Percentiles rank a stretch among this genome's conserved stretches.
phyloP scores from a whole-genome alignment of 2,113 vertebrate species.

The Aramus guarauna region DNA sequence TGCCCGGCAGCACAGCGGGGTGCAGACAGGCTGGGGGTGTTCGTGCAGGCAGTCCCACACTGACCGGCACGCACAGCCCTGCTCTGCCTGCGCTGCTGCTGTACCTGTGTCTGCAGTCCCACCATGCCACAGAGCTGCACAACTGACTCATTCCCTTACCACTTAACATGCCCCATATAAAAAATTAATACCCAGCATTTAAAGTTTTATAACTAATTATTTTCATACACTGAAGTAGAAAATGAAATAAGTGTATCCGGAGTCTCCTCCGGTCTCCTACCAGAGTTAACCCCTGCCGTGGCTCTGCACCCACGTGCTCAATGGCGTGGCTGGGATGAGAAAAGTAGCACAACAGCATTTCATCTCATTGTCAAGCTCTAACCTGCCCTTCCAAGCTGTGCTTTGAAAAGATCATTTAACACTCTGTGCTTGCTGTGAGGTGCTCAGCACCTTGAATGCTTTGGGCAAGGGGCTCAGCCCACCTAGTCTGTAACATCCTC shows the following conservation, averaged over 20 bases:
- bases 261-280: not conserved
- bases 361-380: not conserved
- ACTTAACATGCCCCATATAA: not conserved
- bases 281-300: not conserved
- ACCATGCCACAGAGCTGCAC: not conserved
- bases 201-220: not conserved
- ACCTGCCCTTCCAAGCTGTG: not conserved
- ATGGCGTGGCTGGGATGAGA: not conserved
- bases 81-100: not conserved
- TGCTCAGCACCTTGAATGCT: not conserved
- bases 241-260: not conserved
- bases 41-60: rapidly evolving
- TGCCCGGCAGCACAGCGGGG: not conserved
- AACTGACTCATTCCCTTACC: not conserved
- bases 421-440: not conserved
- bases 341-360: not conserved
- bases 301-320: not conserved
- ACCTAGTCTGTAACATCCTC: rapidly evolving
- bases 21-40: not conserved
- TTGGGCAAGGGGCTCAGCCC: not conserved
- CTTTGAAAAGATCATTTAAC: not conserved
- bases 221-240: not conserved
- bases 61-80: not conserved
- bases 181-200: not conserved
- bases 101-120: not conserved